Percentiles rank a stretch among this genome's conserved stretches.
phyloP scores from a whole-genome alignment of 2,797 vertebrate genomes.

The Coendou prehensilis region DNA sequence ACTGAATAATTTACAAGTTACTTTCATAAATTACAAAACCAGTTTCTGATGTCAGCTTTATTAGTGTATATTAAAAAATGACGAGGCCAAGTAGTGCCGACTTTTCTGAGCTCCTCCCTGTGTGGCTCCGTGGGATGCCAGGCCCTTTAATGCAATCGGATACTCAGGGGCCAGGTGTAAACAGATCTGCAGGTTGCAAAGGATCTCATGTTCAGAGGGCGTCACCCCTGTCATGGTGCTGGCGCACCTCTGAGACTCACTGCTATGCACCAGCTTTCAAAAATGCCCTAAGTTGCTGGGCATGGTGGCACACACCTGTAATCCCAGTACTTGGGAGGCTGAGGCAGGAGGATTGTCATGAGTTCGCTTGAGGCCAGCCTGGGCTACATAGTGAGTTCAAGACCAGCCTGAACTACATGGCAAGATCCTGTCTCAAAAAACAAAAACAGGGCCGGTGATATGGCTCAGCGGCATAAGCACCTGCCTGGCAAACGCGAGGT shows the following conservation, averaged over 20 bases:
- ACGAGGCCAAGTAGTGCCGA: accelerated
- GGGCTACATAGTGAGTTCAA: neutral
- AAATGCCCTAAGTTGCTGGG: neutral
- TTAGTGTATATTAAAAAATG: neutral
- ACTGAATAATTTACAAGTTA: constrained; percentile 63
- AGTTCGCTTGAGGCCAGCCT: neutral
- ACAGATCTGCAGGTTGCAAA: neutral
- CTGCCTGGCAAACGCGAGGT: no score
- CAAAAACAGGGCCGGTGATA: neutral
- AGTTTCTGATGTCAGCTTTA: constrained; percentile 73
- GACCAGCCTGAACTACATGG: neutral
- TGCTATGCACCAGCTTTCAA: neutral
- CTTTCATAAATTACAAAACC: constrained; percentile 53
- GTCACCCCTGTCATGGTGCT: neutral
- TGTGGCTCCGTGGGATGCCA: accelerated
- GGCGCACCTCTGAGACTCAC: neutral
- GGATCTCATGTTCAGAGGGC: neutral
- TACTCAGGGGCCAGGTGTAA: neutral
- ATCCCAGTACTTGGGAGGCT: neutral
- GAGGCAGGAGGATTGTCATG: neutral
- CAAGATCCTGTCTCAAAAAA: neutral
- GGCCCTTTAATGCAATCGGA: neutral
- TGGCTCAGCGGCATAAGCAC: no score
- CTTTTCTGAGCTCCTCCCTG: neutral
- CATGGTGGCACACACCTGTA: neutral